Evolutionary conservation across 2,888 invertebrate genomes (phyloP), one percentile per base, ranked within the genome.

Genomic region (Stomorhina lunata): DNA sequence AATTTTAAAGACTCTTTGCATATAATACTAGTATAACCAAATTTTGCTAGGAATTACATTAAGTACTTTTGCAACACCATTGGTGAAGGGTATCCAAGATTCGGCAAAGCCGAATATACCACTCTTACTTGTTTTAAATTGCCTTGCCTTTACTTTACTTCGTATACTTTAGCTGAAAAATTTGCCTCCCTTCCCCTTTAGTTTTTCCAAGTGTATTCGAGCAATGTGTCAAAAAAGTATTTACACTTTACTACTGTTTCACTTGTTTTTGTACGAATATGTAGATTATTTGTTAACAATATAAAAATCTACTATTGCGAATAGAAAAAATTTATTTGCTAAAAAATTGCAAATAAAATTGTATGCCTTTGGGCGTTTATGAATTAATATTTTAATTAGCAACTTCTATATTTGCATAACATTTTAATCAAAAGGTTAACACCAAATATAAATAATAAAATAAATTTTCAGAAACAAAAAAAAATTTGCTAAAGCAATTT

Each of bases 381-480:
- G 48, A 66, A 77, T 76, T 71, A 79, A 71, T 82, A 79, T 71
- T 82, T 82, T 69, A 82, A 79, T 79, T 82, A 75, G 75, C 61
- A 63, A 71, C 63, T 75, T 53, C 71, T 48, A 59, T 75, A 75
- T 79, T 71, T 76, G 71, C 59, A 79, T 59, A 79, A 75, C 15
- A 82, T 76, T 79, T 73, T 50, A 68, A 79, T 75, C 71, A 79
- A 55, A 55, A 76, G 76, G 59, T 76, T 71, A 82, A 82, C 59
- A 29, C 40, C 40, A 53, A 43, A 61, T 61, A 53, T 25, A 50
- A 48, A 50, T 48, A 43, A 48, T 63, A 57, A 22, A 25, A 40
- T 17, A n/a, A 15, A 17, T 10, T 22, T 50, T 9, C n/a, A n/a
- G 6, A 32, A 57, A 3, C 10, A 53, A 53, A 3, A 37, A 7